Conservation (phyloP, 1,140 invertebrate genomes). For the Ridgeia piscesae region DNA sequence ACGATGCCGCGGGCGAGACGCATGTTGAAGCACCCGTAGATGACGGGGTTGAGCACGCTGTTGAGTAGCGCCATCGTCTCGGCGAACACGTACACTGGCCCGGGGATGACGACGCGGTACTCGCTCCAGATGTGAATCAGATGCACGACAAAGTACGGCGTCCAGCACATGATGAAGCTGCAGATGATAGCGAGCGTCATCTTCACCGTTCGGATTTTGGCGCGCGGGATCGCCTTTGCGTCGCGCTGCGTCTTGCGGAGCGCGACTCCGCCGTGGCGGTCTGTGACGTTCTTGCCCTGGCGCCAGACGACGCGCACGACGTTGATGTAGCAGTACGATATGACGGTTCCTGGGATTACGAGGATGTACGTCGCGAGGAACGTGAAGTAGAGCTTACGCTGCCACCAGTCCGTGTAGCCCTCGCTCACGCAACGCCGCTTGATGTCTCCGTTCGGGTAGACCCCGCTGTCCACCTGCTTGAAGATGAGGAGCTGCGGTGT, state of each 20-base stretch:
- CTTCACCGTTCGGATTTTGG: constrained; percentile 60
- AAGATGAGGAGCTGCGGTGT: constrained; percentile 61
- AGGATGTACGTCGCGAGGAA: constrained; percentile 57
- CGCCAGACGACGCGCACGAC: constrained; percentile 58
- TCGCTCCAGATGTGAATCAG: constrained; percentile 57
- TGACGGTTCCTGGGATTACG: constrained; percentile 54
- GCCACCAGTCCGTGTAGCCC: constrained; percentile 59
- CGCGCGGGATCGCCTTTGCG: constrained; percentile 47
- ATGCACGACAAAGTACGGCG: constrained; percentile 58
- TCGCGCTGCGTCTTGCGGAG: constrained; percentile 37
- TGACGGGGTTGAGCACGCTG: constrained; percentile 57
- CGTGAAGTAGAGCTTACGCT: constrained; percentile 57
- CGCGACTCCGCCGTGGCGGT: constrained; percentile 31
- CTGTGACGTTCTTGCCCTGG: constrained; percentile 25
- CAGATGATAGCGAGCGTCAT: constrained; percentile 59
- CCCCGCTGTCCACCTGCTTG: constrained; percentile 43
- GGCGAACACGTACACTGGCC: constrained; percentile 49
- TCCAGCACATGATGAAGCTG: constrained; percentile 59
- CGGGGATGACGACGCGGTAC: constrained; percentile 52
- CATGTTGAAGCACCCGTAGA: constrained; percentile 60
- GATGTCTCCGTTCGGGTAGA: constrained; percentile 41
- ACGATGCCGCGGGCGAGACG: constrained; percentile 43
- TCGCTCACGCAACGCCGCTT: constrained; percentile 49
- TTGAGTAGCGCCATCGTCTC: constrained; percentile 59
- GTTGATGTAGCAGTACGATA: constrained; percentile 59